These are phyloP conservation scores for Brachionus rubens DNA, from an alignment of 1,140 invertebrate species.

Conservation along the genomic window DNA sequence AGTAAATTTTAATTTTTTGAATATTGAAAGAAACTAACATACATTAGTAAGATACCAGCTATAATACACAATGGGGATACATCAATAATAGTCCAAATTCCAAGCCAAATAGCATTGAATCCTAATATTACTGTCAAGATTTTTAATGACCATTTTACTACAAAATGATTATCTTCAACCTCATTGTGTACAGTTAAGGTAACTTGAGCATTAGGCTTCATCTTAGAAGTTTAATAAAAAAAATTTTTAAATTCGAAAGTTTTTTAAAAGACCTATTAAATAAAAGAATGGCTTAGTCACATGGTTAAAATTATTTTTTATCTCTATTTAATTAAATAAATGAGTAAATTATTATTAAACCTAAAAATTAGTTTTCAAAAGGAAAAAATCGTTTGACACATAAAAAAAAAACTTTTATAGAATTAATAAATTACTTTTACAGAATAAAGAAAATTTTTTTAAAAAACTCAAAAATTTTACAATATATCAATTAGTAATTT, in stretches of 20 bases:
- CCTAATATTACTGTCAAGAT: neutral
- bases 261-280: too few species aligned
- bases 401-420: too few species aligned
- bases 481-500: too few species aligned
- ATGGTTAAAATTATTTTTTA: too few species aligned
- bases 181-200: neutral
- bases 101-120: constrained; percentile 3
- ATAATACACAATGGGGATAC: neutral
- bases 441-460: too few species aligned
- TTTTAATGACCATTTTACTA: constrained; percentile 17
- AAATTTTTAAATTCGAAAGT: neutral
- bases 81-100: neutral
- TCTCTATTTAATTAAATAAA: too few species aligned
- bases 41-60: neutral
- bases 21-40: neutral
- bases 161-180: neutral
- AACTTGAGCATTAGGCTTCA: neutral
- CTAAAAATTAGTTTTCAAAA: too few species aligned
- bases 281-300: too few species aligned
- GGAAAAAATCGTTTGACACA: too few species aligned
- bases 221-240: neutral
- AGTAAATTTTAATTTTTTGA: neutral
- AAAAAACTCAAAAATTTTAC: too few species aligned
- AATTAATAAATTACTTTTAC: too few species aligned
- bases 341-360: too few species aligned